Percentiles rank a stretch among this genome's conserved stretches.
Evolutionary conservation across 1,140 invertebrate genomes (phyloP).

Genomic region (Drosophila willistoni): DNA sequence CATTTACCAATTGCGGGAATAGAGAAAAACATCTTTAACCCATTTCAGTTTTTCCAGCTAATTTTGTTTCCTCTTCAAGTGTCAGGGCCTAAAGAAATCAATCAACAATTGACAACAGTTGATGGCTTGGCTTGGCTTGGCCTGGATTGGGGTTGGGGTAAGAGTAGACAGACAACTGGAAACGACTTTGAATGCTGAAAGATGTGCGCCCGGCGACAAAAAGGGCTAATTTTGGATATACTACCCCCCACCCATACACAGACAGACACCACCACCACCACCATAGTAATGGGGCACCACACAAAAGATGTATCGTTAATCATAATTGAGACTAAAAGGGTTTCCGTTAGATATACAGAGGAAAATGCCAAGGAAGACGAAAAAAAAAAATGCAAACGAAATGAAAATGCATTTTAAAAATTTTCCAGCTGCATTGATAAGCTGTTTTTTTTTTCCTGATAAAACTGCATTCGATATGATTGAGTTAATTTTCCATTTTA

Average conservation of each 20-base stretch:
- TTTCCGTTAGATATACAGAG: conserved; percentile 42
- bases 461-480: conserved; percentile 33
- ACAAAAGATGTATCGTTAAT: conserved; percentile 60
- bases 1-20: conserved; percentile 11
- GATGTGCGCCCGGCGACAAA: conserved; percentile 52
- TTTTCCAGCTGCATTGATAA: conserved; percentile 12
- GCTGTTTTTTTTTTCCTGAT: background rate
- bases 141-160: background rate
- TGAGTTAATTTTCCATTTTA: conserved; percentile 61
- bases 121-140: conserved; percentile 15
- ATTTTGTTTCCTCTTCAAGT: conserved; percentile 60
- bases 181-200: conserved; percentile 26
- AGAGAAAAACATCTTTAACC: conserved; percentile 23
- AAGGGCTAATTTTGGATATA: conserved; percentile 63
- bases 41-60: conserved; percentile 53
- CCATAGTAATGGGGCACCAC: conserved; percentile 5
- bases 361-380: conserved; percentile 10
- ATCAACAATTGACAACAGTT: conserved; percentile 73
- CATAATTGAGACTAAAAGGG: conserved; percentile 69
- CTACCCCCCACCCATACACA: background rate
- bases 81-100: conserved; percentile 67
- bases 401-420: conserved; percentile 29
- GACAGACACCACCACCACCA: background rate
- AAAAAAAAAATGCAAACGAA: conserved; percentile 8
- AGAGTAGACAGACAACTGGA: conserved; percentile 6